phyloP scores from a whole-genome alignment of 2,113 vertebrate species.

The Misgurnus anguillicaudatus region DNA sequence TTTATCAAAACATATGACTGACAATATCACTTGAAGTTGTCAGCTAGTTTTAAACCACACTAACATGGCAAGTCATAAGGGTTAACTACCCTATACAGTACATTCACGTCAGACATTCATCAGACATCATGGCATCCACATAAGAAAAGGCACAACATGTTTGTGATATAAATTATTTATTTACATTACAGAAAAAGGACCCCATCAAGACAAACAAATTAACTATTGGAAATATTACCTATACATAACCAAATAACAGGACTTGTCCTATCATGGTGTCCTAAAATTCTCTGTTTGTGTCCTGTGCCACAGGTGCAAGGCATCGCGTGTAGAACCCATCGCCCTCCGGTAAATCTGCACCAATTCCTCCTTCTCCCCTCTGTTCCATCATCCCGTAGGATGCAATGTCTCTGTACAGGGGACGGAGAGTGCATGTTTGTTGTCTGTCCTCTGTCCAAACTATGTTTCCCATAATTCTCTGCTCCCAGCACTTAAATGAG shows the following conservation, averaged over 20 bases:
- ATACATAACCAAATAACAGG: constrained; percentile 97
- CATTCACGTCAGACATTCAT: background rate
- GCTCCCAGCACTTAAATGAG: constrained; percentile 87
- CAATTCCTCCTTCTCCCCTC: background rate
- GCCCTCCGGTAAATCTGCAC: constrained; percentile 32
- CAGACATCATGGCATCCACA: constrained; percentile 19
- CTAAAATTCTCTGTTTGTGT: constrained; percentile 82
- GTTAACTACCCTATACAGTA: background rate
- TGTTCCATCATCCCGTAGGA: constrained; percentile 41
- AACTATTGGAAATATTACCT: constrained; percentile 99
- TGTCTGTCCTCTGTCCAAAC: constrained; percentile 24
- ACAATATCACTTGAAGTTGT: background rate
- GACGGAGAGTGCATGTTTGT: constrained; percentile 30
- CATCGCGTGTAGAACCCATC: constrained; percentile 92
- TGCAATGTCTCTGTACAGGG: constrained; percentile 29
- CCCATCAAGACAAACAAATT: constrained; percentile 97
- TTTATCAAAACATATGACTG: background rate
- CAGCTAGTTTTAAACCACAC: too few species aligned
- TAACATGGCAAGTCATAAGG: too few species aligned
- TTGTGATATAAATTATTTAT: constrained; percentile 99
- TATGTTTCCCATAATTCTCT: constrained; percentile 45
- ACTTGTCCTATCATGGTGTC: constrained; percentile 84
- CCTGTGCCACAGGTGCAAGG: constrained; percentile 99
- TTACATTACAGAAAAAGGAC: constrained; percentile 99
- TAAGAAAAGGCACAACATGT: constrained; percentile 48